Conservation (phyloP, 2,888 invertebrate species). For the Euzophera pinguis region DNA sequence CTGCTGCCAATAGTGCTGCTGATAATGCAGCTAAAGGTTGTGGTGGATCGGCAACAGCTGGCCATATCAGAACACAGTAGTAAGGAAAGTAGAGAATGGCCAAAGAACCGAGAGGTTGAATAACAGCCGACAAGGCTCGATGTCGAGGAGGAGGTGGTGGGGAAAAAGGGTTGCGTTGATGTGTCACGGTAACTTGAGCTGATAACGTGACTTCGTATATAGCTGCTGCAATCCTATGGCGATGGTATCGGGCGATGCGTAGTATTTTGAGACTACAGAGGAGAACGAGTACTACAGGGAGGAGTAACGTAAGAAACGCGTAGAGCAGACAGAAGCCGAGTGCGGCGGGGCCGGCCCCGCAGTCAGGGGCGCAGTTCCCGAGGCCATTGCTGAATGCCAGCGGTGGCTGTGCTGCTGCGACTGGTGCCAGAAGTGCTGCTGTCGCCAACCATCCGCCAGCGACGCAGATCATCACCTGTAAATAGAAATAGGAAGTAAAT, state of each 20-base stretch:
- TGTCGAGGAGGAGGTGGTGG: conserved; percentile 83
- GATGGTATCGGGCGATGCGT: conserved; percentile 85
- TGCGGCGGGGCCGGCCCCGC: conserved; percentile 80
- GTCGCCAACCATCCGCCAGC: conserved; percentile 84
- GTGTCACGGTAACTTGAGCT: conserved; percentile 91
- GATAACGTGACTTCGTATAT: conserved; percentile 91
- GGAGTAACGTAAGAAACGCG: conserved; percentile 81
- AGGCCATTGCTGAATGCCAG: conserved; percentile 65
- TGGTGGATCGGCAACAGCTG: conserved; percentile 63
- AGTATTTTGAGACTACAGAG: conserved; percentile 86
- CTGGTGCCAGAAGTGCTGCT: conserved; percentile 81
- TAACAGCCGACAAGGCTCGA: conserved; percentile 83
- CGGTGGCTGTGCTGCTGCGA: conserved; percentile 80
- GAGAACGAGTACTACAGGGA: conserved; percentile 84
- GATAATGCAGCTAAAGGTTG: conserved; percentile 78
- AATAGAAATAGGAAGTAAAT: background rate
- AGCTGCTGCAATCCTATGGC: conserved; percentile 90
- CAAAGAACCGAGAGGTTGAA: conserved; percentile 86
- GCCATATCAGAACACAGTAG: conserved; percentile 85
- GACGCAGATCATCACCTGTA: conserved; percentile 82
- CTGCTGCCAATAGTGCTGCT: conserved; percentile 83
- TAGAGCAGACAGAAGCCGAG: conserved; percentile 84
- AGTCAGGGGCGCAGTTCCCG: conserved; percentile 84
- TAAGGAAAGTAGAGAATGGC: conserved; percentile 87
- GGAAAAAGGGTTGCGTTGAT: conserved; percentile 88